Evolutionary conservation across 2,888 invertebrate species (phyloP), one percentile per base, ranked within the genome.

Genomic region (Scaeva pyrastri): DNA sequence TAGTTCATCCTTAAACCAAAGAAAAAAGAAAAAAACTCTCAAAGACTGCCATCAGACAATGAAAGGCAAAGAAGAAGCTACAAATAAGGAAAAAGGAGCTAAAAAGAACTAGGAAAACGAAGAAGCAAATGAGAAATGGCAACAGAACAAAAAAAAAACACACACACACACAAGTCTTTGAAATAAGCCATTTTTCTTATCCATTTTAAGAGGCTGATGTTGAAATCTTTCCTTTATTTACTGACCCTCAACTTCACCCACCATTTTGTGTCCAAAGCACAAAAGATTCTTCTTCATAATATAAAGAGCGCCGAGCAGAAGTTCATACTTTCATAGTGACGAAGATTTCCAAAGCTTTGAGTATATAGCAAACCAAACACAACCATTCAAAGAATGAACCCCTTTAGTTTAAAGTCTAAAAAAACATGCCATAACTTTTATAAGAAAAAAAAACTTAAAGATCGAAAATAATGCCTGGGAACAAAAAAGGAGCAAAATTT

Each of bases 121-220:
- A 12, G 23, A 12, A 1, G n/a, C 55, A 14, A 55, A 52, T 52
- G 41, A 16, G 45, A 55, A 2, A 39, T 60, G 60, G 26, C 23
- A 14, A 16, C 52, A 12, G n/a, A n/a, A 16, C 2, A 60, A 19
- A 41, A 60, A 52, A 70, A 56, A 71, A 55, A n/a, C n/a, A n/a
- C 23, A 66, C 10, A 71, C 48, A 31, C 31, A 31, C 23, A 58
- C 12, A 84, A 52, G 43, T 80, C 72, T 80, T 72, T 76, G 73
- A 85, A 85, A 85, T 85, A 85, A 85, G 85, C 85, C 50, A 85
- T 85, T 80, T 85, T 80, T 85, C 85, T 85, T 85, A 85, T 85
- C 80, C 80, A 70, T 77, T 76, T 80, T 45, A 85, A 85, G 80
- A 80, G 85, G 85, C 80, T 85, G 76, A 80, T 73, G 73, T 68